A percentile compares a stretch with the other conserved stretches of the same genome.
phyloP scores from a whole-genome alignment of 2,113 vertebrate species.

The Lophius piscatorius region DNA sequence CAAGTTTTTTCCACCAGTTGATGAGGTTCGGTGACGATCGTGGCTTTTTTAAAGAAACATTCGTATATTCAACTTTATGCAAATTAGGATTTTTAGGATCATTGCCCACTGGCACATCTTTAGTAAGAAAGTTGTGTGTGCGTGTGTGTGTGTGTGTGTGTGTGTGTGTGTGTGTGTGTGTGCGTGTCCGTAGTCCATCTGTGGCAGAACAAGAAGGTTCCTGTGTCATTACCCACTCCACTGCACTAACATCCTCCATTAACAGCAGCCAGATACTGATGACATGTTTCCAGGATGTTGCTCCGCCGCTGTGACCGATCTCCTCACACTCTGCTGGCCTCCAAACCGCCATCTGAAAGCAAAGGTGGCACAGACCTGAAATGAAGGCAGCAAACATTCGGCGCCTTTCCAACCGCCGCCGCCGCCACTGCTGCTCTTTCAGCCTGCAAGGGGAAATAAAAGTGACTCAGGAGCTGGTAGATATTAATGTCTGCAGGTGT shows the following conservation, averaged over 20 bases:
- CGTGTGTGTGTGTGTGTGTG: slow-evolving; percentile 19
- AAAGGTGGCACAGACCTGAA: slow-evolving; percentile 20
- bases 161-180: not conserved
- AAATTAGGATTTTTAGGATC: not conserved
- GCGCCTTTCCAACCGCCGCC: slow-evolving; percentile 1
- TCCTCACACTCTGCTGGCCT: slow-evolving; percentile 68
- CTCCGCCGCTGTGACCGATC: slow-evolving; percentile 71
- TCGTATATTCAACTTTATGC: not conserved
- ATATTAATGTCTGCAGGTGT: slow-evolving; percentile 69
- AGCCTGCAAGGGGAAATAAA: slow-evolving; percentile 26
- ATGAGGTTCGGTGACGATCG: not conserved
- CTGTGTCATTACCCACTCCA: slow-evolving; percentile 77
- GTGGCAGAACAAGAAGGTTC: slow-evolving; percentile 69
- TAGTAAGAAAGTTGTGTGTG: not conserved
- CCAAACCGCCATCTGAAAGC: slow-evolving; percentile 33
- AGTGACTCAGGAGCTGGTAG: slow-evolving; percentile 49
- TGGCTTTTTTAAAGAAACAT: not conserved
- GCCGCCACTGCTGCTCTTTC: not conserved
- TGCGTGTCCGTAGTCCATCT: slow-evolving; percentile 62
- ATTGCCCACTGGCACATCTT: not conserved
- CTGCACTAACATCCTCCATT: slow-evolving; percentile 81
- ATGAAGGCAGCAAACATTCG: too few relatives aligned
- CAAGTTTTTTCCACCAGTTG: too few relatives aligned
- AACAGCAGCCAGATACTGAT: slow-evolving; percentile 76
- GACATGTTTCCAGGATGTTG: slow-evolving; percentile 74